Base-by-base conservation (phyloP, 2,888 invertebrate genomes). In the Clitarchus hookeri region DNA sequence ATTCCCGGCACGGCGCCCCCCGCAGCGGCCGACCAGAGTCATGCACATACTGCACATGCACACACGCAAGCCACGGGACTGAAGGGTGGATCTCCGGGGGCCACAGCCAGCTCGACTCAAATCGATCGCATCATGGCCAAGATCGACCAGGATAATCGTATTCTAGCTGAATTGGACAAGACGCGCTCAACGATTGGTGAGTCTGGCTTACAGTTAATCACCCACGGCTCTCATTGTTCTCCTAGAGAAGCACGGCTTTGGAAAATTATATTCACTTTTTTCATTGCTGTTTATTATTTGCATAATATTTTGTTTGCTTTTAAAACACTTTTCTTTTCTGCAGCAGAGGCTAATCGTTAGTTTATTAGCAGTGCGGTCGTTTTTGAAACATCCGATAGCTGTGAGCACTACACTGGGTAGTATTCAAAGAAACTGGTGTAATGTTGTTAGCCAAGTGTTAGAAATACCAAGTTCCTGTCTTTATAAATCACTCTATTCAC, bases 81-180 rank as follows among this genome's bases (percentile, higher is more conserved):
- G 80, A 80, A 26, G 26, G 80, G 26, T 26, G 26, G 26, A 12
- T 80, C 80, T 12, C 27, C 80, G 36, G 80, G 80, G 6, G 80
- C 80, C 80, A 87, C 87, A 84, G 85, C 90, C 89, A 89, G 91
- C 90, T 88, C 93, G 89, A 91, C 91, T 90, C 97, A 98, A 93
- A 97, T 98, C 91, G 97, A 98, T 92, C 94, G 97, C 90, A 97
- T 98, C 91, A 97, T 98, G 96, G 97, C 97, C 89, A 98, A 98
- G 93, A 97, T 98, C 90, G 97, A 98, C 92, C 98, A 97, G 91
- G 94, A 94, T 92, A 96, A 96, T 92, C 94, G 96, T 90, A 96
- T 98, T 90, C 93, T 98, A 90, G 97, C 98, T 88, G 98, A 98
- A 91, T 93, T 98, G 90, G 98, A 98, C 91, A 97, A 97, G 91